These are phyloP conservation scores for Polymixis lichenea DNA, from an alignment of 2,888 invertebrate genomes.

Conservation along the genomic window DNA sequence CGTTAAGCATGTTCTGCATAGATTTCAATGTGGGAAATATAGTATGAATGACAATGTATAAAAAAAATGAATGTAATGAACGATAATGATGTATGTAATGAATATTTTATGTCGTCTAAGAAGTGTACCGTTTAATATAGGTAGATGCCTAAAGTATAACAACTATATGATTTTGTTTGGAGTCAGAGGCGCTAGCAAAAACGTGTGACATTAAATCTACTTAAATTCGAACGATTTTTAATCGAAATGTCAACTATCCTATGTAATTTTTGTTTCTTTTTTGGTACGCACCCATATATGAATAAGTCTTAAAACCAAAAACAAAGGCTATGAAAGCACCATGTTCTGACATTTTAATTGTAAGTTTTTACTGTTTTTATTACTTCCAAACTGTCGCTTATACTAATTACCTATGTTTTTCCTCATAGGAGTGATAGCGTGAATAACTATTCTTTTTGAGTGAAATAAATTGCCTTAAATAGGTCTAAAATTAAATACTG, in stretches of 20 bases:
- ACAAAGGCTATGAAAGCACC: too few species aligned
- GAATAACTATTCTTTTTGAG: too few species aligned
- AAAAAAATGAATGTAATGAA: background rate
- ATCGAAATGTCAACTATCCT: background rate
- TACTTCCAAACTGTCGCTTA: too few species aligned
- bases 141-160: background rate
- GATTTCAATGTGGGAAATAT: constrained; percentile 15
- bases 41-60: background rate
- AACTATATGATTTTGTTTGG: background rate
- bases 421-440: too few species aligned
- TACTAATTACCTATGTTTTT: too few species aligned
- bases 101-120: background rate
- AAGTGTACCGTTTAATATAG: background rate
- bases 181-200: background rate
- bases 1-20: constrained; percentile 39
- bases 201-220: background rate
- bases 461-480: too few species aligned
- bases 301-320: background rate
- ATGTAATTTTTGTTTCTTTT: background rate
- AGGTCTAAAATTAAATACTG: background rate
- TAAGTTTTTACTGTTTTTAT: too few species aligned
- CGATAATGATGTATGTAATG: too few species aligned
- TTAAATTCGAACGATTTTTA: background rate
- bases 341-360: too few species aligned
- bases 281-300: background rate